Evolutionary conservation across 1,140 invertebrate genomes (phyloP).

Genomic region (Tetramorium parvispinum): DNA sequence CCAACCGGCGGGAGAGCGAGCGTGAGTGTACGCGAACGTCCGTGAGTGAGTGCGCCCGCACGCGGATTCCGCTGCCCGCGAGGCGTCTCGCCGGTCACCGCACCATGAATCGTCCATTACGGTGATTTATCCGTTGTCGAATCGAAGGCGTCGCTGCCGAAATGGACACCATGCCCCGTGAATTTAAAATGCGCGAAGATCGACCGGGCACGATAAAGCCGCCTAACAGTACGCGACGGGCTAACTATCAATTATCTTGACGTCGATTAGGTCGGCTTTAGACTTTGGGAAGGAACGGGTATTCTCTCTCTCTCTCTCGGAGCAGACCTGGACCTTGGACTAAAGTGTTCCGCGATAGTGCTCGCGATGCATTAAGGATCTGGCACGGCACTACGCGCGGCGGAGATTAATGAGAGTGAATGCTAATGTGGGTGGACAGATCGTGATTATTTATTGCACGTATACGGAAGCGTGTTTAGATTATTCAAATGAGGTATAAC

Average conservation of each 20-base stretch:
- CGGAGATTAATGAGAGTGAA: slow-evolving; percentile 40
- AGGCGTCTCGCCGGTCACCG: slow-evolving; percentile 52
- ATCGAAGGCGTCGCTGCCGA: slow-evolving; percentile 67
- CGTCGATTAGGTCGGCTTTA: background rate
- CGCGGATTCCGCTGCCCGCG: slow-evolving; percentile 40
- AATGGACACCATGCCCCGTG: slow-evolving; percentile 54
- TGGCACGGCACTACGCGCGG: slow-evolving; percentile 14
- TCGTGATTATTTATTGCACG: slow-evolving; percentile 40
- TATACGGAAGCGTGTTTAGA: slow-evolving; percentile 11
- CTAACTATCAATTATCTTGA: slow-evolving; percentile 69
- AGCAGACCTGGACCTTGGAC: background rate
- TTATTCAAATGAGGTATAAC: background rate
- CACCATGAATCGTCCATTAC: slow-evolving; percentile 63
- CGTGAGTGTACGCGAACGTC: background rate
- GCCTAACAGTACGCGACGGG: slow-evolving; percentile 66
- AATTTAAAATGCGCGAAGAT: slow-evolving; percentile 73
- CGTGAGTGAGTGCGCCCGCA: background rate
- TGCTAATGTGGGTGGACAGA: slow-evolving; percentile 50
- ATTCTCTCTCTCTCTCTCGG: background rate
- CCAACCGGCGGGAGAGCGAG: slow-evolving; percentile 66
- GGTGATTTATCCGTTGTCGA: slow-evolving; percentile 69
- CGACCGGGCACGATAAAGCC: slow-evolving; percentile 47
- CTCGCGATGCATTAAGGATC: slow-evolving; percentile 44
- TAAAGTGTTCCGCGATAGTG: slow-evolving; percentile 1
- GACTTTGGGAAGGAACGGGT: slow-evolving; percentile 21